Evolutionary conservation across 2,797 vertebrate genomes (phyloP).

Genomic region (Macropodus opercularis): DNA sequence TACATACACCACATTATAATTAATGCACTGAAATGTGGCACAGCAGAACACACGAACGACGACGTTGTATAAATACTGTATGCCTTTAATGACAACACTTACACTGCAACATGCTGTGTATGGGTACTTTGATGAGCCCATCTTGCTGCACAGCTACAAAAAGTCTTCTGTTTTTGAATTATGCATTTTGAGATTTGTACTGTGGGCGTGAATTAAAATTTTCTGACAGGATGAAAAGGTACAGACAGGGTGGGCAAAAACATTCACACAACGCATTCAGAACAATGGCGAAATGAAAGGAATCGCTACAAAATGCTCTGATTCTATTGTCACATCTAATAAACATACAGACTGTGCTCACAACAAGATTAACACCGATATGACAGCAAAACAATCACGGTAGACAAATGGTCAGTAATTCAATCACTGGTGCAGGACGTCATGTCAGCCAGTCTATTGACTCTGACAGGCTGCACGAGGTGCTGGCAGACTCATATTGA

Average conservation of each 20-base stretch:
- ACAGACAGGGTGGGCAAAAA: conserved; percentile 14
- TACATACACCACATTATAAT: conserved; percentile 66
- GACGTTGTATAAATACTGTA: conserved; percentile 59
- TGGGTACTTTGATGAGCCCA: conserved; percentile 29
- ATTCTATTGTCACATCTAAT: conserved; percentile 36
- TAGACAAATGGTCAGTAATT: conserved; percentile 81
- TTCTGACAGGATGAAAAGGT: conserved; percentile 24
- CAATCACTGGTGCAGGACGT: conserved; percentile 77
- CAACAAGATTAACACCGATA: conserved; percentile 68
- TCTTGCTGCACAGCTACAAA: conserved; percentile 20
- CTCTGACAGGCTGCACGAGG: conserved; percentile 71
- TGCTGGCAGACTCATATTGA: conserved; percentile 73
- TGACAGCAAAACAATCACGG: conserved; percentile 76
- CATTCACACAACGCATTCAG: conserved; percentile 7
- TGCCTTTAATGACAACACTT: conserved; percentile 56
- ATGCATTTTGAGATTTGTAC: conserved; percentile 25
- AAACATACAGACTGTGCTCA: conserved; percentile 40
- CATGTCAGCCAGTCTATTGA: conserved; percentile 76
- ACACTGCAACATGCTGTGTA: conserved; percentile 31
- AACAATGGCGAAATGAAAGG: neutral
- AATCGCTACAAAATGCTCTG: conserved; percentile 17
- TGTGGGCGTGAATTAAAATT: conserved; percentile 27
- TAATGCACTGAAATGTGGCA: conserved; percentile 63
- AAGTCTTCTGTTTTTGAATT: conserved; percentile 9
- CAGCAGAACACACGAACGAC: conserved; percentile 54